phyloP scores from a whole-genome alignment of 1,140 invertebrate genomes.

The Coenobita brevimanus region DNA sequence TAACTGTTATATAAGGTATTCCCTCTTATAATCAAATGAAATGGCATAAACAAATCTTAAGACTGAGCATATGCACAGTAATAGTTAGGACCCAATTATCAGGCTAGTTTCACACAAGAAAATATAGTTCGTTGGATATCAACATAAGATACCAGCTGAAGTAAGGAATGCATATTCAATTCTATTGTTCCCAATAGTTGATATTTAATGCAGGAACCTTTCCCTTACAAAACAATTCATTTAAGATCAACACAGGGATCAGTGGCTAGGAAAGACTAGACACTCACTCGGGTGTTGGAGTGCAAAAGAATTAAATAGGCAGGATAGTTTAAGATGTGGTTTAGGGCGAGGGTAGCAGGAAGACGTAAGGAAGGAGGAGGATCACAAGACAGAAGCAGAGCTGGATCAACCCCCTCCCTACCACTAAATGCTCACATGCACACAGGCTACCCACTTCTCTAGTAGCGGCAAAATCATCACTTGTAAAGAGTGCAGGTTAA shows the following conservation, averaged over 20 bases:
- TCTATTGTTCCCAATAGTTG: constrained; percentile 45
- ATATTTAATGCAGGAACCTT: constrained; percentile 31
- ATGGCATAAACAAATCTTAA: constrained; percentile 63
- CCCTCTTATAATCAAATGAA: constrained; percentile 39
- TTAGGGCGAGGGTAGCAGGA: constrained; percentile 9
- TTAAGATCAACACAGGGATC: constrained; percentile 55
- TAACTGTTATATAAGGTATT: constrained; percentile 1
- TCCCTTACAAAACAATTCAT: constrained; percentile 50
- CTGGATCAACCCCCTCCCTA: constrained; percentile 36
- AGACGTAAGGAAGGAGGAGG: constrained; percentile 37
- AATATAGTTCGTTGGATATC: constrained; percentile 62
- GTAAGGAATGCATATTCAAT: constrained; percentile 61
- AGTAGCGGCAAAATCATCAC: constrained; percentile 56
- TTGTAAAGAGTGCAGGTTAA: constrained; percentile 51
- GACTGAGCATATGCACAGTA: constrained; percentile 62
- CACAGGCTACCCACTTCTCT: constrained; percentile 63
- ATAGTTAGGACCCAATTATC: constrained; percentile 55
- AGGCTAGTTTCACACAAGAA: constrained; percentile 36
- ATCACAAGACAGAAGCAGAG: constrained; percentile 2
- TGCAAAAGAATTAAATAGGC: constrained; percentile 20
- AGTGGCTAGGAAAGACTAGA: constrained; percentile 65
- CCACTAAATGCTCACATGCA: constrained; percentile 61
- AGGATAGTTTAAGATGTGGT: neutral
- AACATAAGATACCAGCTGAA: constrained; percentile 55
- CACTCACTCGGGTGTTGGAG: constrained; percentile 56